Percentiles rank a stretch among this genome's conserved stretches.
These are phyloP conservation scores for Montifringilla adamsi DNA, from an alignment of 2,113 vertebrate genomes.

Conservation along the genomic window DNA sequence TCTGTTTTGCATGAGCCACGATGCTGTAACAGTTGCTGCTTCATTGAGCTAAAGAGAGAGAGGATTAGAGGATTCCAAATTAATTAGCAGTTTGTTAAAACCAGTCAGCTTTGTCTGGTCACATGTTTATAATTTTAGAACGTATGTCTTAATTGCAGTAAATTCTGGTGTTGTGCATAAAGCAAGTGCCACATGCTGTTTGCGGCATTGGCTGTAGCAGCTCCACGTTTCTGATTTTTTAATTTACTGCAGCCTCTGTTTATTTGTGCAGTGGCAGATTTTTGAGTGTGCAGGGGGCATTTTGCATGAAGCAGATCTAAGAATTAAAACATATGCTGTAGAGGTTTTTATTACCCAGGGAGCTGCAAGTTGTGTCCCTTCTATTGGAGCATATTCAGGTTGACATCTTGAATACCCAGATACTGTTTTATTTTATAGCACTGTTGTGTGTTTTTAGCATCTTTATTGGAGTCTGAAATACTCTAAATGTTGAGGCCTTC, in stretches of 20 bases:
- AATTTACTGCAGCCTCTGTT: conserved; percentile 20
- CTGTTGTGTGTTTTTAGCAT: neutral
- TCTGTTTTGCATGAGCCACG: conserved; percentile 36
- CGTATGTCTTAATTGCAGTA: conserved; percentile 32
- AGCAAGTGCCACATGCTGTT: conserved; percentile 3
- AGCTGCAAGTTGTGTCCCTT: neutral
- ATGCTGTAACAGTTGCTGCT: neutral
- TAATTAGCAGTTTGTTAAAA: conserved; percentile 51
- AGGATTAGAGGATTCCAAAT: conserved; percentile 48
- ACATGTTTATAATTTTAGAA: conserved; percentile 34
- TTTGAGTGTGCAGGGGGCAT: neutral
- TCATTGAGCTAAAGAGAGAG: neutral
- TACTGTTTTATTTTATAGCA: neutral
- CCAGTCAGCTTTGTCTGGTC: conserved; percentile 30
- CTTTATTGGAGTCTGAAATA: neutral
- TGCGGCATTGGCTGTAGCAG: neutral
- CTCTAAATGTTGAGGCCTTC: neutral
- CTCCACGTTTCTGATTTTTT: neutral
- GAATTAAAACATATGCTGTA: conserved; percentile 16
- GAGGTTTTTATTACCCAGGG: neutral
- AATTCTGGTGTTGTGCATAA: neutral
- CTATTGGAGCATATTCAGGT: conserved; percentile 32
- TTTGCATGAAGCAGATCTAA: neutral
- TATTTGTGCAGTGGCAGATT: neutral
- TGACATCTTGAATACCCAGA: conserved; percentile 30